phyloP scores from a whole-genome alignment of 1,140 invertebrate genomes.

The Microplitis mediator region DNA sequence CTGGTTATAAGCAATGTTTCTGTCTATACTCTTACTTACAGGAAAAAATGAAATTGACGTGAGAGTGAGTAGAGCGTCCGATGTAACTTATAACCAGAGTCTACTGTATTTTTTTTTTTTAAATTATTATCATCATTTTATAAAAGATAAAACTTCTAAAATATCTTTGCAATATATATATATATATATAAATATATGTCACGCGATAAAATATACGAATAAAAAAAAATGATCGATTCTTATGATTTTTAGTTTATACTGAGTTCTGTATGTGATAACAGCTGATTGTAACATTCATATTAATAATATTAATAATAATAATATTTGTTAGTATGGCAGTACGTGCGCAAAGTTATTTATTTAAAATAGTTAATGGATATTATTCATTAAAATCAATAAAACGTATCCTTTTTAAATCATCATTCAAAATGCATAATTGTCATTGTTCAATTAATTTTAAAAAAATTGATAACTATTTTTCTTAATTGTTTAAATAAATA shows the following conservation, averaged over 20 bases:
- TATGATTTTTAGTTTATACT: not conserved
- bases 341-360: not conserved
- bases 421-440: not conserved
- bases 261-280: not conserved
- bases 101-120: too few relatives aligned
- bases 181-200: too few relatives aligned
- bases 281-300: not conserved
- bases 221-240: not conserved
- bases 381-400: not conserved
- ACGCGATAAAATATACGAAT: not conserved
- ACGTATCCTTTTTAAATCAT: slow-evolving; percentile 4
- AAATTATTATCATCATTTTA: too few relatives aligned
- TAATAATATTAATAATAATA: not conserved
- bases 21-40: too few relatives aligned
- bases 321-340: not conserved
- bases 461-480: not conserved
- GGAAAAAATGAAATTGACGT: too few relatives aligned
- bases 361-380: not conserved
- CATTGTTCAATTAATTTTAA: not conserved
- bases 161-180: too few relatives aligned
- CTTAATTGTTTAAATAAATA: too few relatives aligned
- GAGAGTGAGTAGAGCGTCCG: too few relatives aligned
- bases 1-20: too few relatives aligned
- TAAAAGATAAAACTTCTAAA: too few relatives aligned
- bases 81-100: too few relatives aligned